A percentile compares a stretch with the other conserved stretches of the same genome.
Evolutionary conservation across 2,888 invertebrate species (phyloP).

Genomic region (Amphipoea lucens): DNA sequence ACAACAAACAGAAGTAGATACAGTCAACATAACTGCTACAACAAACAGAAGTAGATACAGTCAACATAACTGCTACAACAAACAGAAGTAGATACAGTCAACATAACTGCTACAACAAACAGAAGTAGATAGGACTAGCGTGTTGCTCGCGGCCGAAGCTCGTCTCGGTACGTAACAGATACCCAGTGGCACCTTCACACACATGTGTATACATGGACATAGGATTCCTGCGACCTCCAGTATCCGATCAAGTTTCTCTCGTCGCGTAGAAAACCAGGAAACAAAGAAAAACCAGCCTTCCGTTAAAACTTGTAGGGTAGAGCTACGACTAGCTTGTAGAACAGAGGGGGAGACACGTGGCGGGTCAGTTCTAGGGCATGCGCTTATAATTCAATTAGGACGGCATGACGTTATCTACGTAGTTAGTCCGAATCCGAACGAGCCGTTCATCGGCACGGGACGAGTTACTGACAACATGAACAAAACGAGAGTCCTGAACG

Average conservation of each 20-base stretch:
- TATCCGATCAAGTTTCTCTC: slow-evolving; percentile 65
- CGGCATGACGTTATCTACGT: slow-evolving; percentile 11
- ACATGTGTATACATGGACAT: slow-evolving; percentile 39
- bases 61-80: slow-evolving; percentile 3
- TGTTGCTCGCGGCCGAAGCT: slow-evolving; percentile 16
- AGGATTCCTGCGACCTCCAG: slow-evolving; percentile 63
- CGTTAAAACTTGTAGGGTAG: slow-evolving; percentile 45
- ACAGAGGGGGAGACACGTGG: slow-evolving; percentile 28
- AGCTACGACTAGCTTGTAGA: slow-evolving; percentile 12
- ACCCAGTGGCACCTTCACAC: slow-evolving; percentile 44
- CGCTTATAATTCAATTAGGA: slow-evolving; percentile 71
- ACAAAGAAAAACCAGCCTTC: slow-evolving; percentile 66
- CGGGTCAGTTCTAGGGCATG: slow-evolving; percentile 41
- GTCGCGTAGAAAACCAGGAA: slow-evolving; percentile 62
- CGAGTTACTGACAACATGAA: slow-evolving; percentile 8
- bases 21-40: slow-evolving; percentile 3
- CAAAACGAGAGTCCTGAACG: slow-evolving; percentile 16
- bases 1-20: slow-evolving; percentile 12
- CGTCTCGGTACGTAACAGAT: slow-evolving; percentile 53
- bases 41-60: slow-evolving; percentile 12
- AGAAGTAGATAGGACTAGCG: slow-evolving; percentile 4
- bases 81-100: slow-evolving; percentile 9
- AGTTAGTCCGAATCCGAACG: background rate
- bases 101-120: slow-evolving; percentile 4
- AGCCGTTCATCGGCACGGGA: background rate